Evolutionary conservation across 2,888 invertebrate genomes (phyloP), one percentile per base, ranked within the genome.

Genomic region (Acronicta alni): DNA sequence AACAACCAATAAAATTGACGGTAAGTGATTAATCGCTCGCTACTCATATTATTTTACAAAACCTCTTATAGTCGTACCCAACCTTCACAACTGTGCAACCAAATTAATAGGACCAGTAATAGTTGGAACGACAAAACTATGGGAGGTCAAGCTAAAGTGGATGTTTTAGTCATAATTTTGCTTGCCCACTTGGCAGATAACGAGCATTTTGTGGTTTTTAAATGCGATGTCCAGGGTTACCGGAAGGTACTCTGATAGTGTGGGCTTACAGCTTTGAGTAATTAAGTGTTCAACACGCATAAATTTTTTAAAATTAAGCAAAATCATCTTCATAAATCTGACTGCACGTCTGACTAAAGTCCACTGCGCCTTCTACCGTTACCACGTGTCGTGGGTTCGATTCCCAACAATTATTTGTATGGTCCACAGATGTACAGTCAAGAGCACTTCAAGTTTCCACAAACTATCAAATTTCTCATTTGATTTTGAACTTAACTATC

Each of bases 151-250:
- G 10, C 32, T 62, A 38, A 12, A 45, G 20, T 62, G 57, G 77
- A 32, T 63, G 41, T 51, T 47, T 41, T 26, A 26, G 58, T 68
- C 67, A 81, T 79, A 67, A 77, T 75, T 77, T 72, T 65, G 67
- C 60, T 62, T 55, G 64, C 66, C 58, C 62, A 63, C 60, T 74
- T 68, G 62, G 69, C 58, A 72, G 77, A 75, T 79, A 76, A 58
- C 56, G 47, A 48, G 62, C 68, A 63, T 75, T 80, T 69, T 71
- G 69, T 62, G 75, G 65, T 70, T 67, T 75, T 81, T 79, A 77
- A 69, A 73, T 46, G 30, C 30, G 43, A 55, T 45, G 35, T 57
- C 14, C 49, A 45, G 45, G 65, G 72, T 63, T 63, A 70, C 46
- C 54, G 67, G 65, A 57, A 75, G 65, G 72, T 72, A 58, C 46